Evolutionary conservation across 2,797 vertebrate genomes (phyloP).

Genomic region (Xyrichtys novacula): DNA sequence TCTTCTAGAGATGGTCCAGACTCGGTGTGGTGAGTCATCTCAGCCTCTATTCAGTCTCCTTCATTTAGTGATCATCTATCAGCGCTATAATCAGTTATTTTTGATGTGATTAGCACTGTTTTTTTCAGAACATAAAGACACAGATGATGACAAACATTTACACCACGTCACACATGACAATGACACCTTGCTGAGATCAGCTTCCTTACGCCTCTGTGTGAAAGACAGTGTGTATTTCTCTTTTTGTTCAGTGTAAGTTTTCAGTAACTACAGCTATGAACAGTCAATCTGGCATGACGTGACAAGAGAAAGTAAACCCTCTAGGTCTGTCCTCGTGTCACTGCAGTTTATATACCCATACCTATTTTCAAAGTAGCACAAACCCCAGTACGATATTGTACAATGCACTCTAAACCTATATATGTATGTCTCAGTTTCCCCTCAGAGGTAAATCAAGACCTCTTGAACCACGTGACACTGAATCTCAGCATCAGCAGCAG

Average conservation of each 20-base stretch:
- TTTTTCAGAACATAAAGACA: constrained; percentile 7
- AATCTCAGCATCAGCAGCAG: not conserved
- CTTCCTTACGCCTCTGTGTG: constrained; percentile 44
- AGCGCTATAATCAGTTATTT: constrained; percentile 8
- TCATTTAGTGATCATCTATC: not conserved
- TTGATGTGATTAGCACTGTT: not conserved
- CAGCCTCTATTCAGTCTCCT: not conserved
- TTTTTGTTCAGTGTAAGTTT: constrained; percentile 14
- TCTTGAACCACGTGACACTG: not conserved
- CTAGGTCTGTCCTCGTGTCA: constrained; percentile 2
- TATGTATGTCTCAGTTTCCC: too few species aligned
- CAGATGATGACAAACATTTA: constrained; percentile 19
- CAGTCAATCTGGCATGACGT: constrained; percentile 5
- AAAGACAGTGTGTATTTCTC: constrained; percentile 32
- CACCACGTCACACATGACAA: constrained; percentile 43
- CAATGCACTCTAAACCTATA: not conserved
- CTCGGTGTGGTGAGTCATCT: not conserved
- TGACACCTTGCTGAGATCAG: constrained; percentile 42
- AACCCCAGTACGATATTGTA: not conserved
- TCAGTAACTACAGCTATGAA: constrained; percentile 8
- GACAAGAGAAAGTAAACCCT: not conserved
- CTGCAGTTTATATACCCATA: not conserved
- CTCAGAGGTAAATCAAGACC: not conserved
- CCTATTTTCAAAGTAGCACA: constrained; percentile 20
- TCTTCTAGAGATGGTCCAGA: not conserved